Conservation (phyloP, 2,888 invertebrate genomes). For the Augochlorella aurata region DNA sequence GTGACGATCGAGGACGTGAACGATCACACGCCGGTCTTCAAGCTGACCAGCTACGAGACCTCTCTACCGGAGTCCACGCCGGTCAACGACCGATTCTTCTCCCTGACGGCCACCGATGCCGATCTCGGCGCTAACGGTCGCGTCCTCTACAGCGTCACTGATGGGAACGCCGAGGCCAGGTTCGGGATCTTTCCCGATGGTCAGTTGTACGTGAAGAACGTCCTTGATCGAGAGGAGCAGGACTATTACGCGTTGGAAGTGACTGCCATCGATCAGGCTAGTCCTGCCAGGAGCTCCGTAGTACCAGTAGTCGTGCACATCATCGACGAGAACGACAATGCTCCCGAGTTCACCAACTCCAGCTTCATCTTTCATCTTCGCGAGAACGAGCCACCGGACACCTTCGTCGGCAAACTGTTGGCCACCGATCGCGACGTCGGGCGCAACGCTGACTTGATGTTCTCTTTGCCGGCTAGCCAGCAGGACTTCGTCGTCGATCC, state of each 20-base stretch:
- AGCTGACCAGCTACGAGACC: constrained; percentile 95
- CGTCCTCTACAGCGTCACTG: constrained; percentile 91
- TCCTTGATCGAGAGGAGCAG: constrained; percentile 93
- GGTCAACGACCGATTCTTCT: constrained; percentile 95
- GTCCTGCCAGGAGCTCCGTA: constrained; percentile 89
- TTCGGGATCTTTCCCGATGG: constrained; percentile 99
- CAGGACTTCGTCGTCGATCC: constrained; percentile 94
- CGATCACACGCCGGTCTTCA: constrained; percentile 97
- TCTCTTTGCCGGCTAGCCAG: constrained; percentile 85
- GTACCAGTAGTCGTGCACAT: constrained; percentile 96
- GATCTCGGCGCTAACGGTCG: constrained; percentile 92
- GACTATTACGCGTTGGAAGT: constrained; percentile 96
- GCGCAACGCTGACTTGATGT: constrained; percentile 94
- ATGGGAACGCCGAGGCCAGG: constrained; percentile 92
- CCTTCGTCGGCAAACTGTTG: constrained; percentile 95
- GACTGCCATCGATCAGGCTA: constrained; percentile 91
- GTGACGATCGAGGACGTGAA: constrained; percentile 94
- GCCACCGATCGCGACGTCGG: constrained; percentile 96
- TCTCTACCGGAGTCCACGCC: constrained; percentile 94
- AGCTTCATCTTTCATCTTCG: constrained; percentile 95
- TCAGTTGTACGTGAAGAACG: constrained; percentile 92
- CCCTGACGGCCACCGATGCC: constrained; percentile 93
- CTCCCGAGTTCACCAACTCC: constrained; percentile 94
- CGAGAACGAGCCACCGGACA: constrained; percentile 93
- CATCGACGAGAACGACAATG: constrained; percentile 98